Evolutionary conservation across 2,113 vertebrate species (phyloP), one percentile per base, ranked within the genome.

Genomic region (Ptychochromis oligacanthus): DNA sequence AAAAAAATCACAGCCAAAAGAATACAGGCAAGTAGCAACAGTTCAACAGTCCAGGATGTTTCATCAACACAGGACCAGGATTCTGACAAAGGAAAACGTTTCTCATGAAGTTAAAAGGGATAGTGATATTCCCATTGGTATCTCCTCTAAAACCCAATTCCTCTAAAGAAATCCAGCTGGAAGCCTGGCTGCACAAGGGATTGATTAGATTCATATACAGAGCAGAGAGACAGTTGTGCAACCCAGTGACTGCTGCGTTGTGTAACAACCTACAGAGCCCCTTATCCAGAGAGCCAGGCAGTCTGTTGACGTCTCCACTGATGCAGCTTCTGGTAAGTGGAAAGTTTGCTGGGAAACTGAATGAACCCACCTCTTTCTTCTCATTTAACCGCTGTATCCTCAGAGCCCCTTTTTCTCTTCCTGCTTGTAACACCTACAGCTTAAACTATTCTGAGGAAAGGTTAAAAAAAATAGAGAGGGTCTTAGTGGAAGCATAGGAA

Each of bases 271-370:
- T 65, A 22, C 65, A 36, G 74, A 89, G 54, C 75, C 64, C 85
- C 22, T 80, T 72, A 79, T 82, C 82, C 79, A 82, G 28, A 75
- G 52, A 84, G 79, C 36, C 82, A 64, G 70, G n/a, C 70, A 80
- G 79, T 77, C 85, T 92, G 81, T 75, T 89, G 83, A 92, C 70
- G 52, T 81, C 22, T 79, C 81, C 24, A 56, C 80, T 70, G 65
- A 76, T 78, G 89, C 81, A 60, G 60, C 59, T 92, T 93, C 91
- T 91, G 80, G 88, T 90, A 93, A 93, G 83, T 91, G 88, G 91
- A 88, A 90, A 82, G 78, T 87, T 89, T 93, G 86, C 81, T 83
- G 82, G 84, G 89, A 90, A 92, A 85, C 55, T 72, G 80, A 88
- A 87, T 85, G 82, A 92, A 87, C 78, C 83, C 87, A 28, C 75